Conservation (phyloP, 2,888 invertebrate species). For the Tanaodytes sp. region DNA sequence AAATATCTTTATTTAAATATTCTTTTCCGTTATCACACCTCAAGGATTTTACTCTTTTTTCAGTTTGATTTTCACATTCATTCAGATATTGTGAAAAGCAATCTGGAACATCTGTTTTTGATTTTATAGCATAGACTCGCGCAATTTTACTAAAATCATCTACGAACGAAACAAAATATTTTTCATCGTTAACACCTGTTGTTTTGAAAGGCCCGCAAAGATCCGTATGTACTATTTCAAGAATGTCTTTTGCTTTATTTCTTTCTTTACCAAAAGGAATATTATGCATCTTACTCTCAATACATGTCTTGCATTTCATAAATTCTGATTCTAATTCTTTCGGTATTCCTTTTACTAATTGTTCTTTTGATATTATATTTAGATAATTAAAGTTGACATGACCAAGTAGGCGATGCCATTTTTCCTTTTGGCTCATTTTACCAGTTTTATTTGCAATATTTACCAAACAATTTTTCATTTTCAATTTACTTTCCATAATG, state of each 20-base stretch:
- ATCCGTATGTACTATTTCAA: neutral
- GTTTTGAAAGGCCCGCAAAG: neutral
- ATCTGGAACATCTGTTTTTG: neutral
- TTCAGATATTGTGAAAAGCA: neutral
- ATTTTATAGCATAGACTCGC: neutral
- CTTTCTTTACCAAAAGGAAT: conserved; percentile 53
- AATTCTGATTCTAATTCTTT: neutral
- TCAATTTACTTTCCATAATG: conserved; percentile 16
- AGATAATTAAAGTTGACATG: neutral
- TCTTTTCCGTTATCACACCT: neutral
- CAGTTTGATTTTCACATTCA: neutral
- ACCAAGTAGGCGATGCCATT: neutral
- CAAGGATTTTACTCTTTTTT: neutral
- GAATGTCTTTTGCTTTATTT: conserved; percentile 35
- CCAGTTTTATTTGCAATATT: neutral
- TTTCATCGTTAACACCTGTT: neutral
- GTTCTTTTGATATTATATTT: neutral
- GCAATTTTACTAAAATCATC: neutral
- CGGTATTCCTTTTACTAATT: neutral
- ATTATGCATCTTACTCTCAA: conserved; percentile 53
- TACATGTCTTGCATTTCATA: conserved; percentile 31
- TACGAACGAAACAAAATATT: neutral
- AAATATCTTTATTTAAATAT: neutral
- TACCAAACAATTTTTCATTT: neutral
- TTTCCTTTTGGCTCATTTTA: neutral